A percentile compares a stretch with the other conserved stretches of the same genome.
Evolutionary conservation across 2,888 invertebrate genomes (phyloP).

Genomic region (Volucella bombylans): DNA sequence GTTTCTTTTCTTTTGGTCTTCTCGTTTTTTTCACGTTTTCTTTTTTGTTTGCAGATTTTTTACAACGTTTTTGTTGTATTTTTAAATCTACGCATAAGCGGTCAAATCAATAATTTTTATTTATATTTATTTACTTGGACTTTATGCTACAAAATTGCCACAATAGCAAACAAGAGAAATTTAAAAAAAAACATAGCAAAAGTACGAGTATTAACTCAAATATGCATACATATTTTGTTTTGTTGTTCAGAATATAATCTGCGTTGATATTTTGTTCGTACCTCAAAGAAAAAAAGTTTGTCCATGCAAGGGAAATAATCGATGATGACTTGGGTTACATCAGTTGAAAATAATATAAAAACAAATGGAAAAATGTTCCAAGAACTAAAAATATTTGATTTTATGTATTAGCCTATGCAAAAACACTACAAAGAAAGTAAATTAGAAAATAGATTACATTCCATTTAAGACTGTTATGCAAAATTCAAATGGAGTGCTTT

Average conservation of each 20-base stretch:
- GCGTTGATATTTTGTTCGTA: neutral
- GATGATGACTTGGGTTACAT: slow-evolving; percentile 20
- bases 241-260: slow-evolving; percentile 5
- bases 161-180: neutral
- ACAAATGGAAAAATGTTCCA: neutral
- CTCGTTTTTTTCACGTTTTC: slow-evolving; percentile 40
- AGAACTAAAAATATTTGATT: neutral
- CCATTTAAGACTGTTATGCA: slow-evolving; percentile 5
- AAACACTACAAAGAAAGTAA: neutral
- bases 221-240: slow-evolving; percentile 24
- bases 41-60: slow-evolving; percentile 76
- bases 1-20: neutral
- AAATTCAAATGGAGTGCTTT: slow-evolving; percentile 71
- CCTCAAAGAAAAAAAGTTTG: slow-evolving; percentile 5
- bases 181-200: neutral
- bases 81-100: slow-evolving; percentile 32
- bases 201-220: neutral
- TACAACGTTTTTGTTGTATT: slow-evolving; percentile 75
- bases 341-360: neutral
- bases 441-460: slow-evolving; percentile 18
- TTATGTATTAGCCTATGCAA: neutral
- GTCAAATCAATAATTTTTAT: slow-evolving; percentile 2
- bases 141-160: slow-evolving; percentile 1
- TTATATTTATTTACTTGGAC: neutral
- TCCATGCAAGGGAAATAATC: neutral